Evolutionary conservation across 2,113 vertebrate genomes (phyloP), one percentile per base, ranked within the genome.

Genomic region (Colaptes auratus): DNA sequence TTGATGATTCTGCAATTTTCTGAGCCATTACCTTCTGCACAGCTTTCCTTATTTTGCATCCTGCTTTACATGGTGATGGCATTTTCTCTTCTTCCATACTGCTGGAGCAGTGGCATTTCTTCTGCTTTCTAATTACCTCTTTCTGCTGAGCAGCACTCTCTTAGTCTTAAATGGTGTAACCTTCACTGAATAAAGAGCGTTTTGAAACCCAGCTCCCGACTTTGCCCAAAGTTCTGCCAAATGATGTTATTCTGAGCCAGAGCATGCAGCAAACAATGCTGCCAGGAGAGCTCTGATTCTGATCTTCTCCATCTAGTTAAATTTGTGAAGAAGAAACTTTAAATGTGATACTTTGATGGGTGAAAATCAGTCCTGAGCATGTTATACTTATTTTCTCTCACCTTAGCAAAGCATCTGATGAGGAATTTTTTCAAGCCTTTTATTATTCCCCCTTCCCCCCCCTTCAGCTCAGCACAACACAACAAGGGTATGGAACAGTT

Each of bases 71-170:
- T 3, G 3, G 55, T 4, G 11, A 52, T 55, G 52, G 31, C 1
- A 3, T 77, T 88, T 63, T 52, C 65, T 10, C 18, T 74, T 91
- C 31, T 80, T 70, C 56, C 71, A n/a, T 55, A 10, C 35, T 80
- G 56, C n/a, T 66, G 33, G 42, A 89, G 50, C 8, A 3, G 30
- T 52, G 55, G 75, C 71, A 79, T 91, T 91, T 92, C 77, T 64
- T 88, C 79, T 89, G 39, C 64, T 73, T 84, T 85, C 59, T 91
- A 82, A 77, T 91, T 87, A 85, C 25, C 12, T 66, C 59, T 73
- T 87, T 92, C 58, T 61, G n/a, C 39, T 84, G 90, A 88, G 73
- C 83, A 86, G n/a, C 9, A 3, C 73, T 89, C 63, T 80, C 48
- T 35, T 64, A 87, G 33, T 30, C 56, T 92, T 79, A 63, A 87